A percentile compares a stretch with the other conserved stretches of the same genome.
Evolutionary conservation across 2,888 invertebrate species (phyloP).

Genomic region (Colostygia pectinataria): DNA sequence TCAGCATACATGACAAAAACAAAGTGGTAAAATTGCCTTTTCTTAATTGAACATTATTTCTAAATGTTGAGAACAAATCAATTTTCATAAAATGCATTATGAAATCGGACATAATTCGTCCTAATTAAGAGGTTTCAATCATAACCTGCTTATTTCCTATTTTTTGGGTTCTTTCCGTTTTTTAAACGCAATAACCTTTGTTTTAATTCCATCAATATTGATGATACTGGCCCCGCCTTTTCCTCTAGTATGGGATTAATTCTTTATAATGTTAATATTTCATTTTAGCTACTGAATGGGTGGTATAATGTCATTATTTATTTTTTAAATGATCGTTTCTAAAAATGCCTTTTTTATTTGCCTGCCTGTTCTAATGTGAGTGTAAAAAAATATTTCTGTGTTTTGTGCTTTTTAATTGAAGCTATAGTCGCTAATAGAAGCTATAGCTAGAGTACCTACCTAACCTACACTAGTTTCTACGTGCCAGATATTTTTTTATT

Average conservation of each 20-base stretch:
- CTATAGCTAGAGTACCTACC: no score
- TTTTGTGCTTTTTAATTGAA: no score
- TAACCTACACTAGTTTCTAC: no score
- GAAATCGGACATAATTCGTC: conserved; percentile 47
- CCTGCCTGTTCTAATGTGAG: no score
- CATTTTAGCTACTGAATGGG: conserved; percentile 65
- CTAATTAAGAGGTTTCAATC: conserved; percentile 60
- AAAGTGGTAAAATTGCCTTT: no score
- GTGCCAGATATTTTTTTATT: no score
- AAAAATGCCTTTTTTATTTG: no score
- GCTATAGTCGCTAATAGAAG: no score
- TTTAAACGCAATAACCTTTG: conserved; percentile 36
- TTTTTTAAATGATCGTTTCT: conserved; percentile 37
- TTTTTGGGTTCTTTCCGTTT: conserved; percentile 39
- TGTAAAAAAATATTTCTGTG: no score
- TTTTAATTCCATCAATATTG: conserved; percentile 50
- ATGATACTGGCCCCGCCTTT: conserved; percentile 54
- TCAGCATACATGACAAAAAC: no score
- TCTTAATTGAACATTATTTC: no score
- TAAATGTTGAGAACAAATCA: background rate
- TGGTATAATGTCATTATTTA: conserved; percentile 65
- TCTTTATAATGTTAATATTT: conserved; percentile 59
- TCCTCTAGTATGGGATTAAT: conserved; percentile 57
- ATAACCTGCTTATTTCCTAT: conserved; percentile 39
- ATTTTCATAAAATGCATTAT: conserved; percentile 27